Percentiles rank a stretch among this genome's conserved stretches.
Evolutionary conservation across 1,140 invertebrate genomes (phyloP).

Genomic region (Linepithema humile): DNA sequence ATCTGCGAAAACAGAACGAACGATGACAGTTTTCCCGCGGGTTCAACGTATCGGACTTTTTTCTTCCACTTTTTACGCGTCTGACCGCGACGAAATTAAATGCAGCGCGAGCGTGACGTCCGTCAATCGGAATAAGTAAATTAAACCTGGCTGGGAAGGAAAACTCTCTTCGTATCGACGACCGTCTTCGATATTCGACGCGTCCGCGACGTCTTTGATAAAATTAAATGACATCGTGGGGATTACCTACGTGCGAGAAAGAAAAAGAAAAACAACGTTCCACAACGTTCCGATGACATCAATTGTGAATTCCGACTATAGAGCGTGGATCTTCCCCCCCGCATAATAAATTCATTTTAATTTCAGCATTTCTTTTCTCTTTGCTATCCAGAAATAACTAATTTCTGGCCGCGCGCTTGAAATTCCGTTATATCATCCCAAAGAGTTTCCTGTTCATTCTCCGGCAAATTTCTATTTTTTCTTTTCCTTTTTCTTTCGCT

Average conservation of each 20-base stretch:
- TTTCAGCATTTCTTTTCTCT: not conserved
- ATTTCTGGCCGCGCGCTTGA: not conserved
- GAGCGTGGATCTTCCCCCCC: not conserved
- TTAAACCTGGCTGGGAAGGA: slow-evolving; percentile 28
- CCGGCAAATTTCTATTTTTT: not conserved
- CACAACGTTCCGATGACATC: not conserved
- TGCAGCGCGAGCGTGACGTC: not conserved
- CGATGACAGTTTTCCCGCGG: slow-evolving; percentile 7
- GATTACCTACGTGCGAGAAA: not conserved
- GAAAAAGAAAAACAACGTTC: not conserved
- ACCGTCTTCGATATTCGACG: not conserved
- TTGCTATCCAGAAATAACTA: not conserved
- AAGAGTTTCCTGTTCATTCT: slow-evolving; percentile 1
- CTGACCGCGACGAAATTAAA: slow-evolving; percentile 51
- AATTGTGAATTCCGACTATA: not conserved
- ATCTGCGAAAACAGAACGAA: not conserved
- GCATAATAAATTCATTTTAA: not conserved
- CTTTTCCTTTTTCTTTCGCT: not conserved
- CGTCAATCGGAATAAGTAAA: slow-evolving; percentile 15
- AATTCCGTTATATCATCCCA: slow-evolving; percentile 7
- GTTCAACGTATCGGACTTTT: slow-evolving; percentile 3
- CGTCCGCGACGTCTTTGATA: slow-evolving; percentile 3
- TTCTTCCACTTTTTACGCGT: not conserved
- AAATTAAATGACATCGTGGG: not conserved
- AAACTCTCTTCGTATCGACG: not conserved